A percentile compares a stretch with the other conserved stretches of the same genome.
Conservation (phyloP, 2,888 invertebrate genomes). For the Limenitis camilla region DNA sequence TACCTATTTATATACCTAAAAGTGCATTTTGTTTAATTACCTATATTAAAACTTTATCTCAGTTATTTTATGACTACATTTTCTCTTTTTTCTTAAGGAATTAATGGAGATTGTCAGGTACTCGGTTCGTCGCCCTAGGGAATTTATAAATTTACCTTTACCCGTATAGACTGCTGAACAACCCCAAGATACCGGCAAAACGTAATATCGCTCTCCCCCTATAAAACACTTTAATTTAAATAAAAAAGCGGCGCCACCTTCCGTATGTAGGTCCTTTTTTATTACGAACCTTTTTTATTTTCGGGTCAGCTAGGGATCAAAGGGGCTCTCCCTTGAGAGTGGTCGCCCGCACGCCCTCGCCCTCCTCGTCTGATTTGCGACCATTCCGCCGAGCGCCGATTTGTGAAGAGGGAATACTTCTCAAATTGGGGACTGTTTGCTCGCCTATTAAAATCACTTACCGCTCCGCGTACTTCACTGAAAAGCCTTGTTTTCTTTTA, state of each 20-base stretch:
- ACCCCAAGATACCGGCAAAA: slow-evolving; percentile 67
- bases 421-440: slow-evolving; percentile 67
- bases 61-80: neutral
- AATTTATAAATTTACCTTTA: slow-evolving; percentile 16
- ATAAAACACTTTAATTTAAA: slow-evolving; percentile 76
- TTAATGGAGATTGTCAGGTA: slow-evolving; percentile 1
- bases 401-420: slow-evolving; percentile 70
- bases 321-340: slow-evolving; percentile 67
- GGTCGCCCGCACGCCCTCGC: slow-evolving; percentile 33
- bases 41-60: too few species aligned
- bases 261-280: slow-evolving; percentile 74
- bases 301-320: slow-evolving; percentile 75
- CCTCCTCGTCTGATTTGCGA: slow-evolving; percentile 67
- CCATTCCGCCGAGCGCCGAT: slow-evolving; percentile 65
- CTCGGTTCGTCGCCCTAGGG: slow-evolving; percentile 15
- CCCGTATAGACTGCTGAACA: slow-evolving; percentile 55
- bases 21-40: too few species aligned
- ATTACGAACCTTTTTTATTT: slow-evolving; percentile 75
- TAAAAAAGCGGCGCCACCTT: slow-evolving; percentile 75
- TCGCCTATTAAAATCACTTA: slow-evolving; percentile 70
- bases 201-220: slow-evolving; percentile 72
- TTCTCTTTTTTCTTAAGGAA: neutral
- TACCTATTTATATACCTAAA: too few species aligned
- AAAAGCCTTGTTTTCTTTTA: slow-evolving; percentile 41
- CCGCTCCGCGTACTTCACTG: slow-evolving; percentile 44